A percentile compares a stretch with the other conserved stretches of the same genome.
Conservation (phyloP, 2,888 invertebrate genomes). For the Hyles lineata region DNA sequence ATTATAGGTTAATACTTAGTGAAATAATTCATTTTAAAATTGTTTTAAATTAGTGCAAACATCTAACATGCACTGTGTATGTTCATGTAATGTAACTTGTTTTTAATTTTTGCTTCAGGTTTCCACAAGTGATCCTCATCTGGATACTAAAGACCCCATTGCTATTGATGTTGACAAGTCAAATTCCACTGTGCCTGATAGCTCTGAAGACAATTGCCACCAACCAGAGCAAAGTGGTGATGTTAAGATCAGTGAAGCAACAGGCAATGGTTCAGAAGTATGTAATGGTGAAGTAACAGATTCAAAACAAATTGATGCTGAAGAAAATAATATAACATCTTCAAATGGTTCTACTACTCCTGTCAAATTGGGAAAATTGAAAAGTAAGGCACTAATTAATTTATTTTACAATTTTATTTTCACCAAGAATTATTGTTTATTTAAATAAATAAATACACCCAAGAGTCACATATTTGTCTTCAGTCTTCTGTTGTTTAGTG, state of each 20-base stretch:
- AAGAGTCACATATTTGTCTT: background rate
- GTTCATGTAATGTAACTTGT: background rate
- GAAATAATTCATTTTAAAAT: too few species aligned
- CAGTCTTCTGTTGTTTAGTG: too few species aligned
- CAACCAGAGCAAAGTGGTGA: constrained; percentile 76
- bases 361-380: constrained; percentile 65
- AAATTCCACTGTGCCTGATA: constrained; percentile 69
- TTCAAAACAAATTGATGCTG: constrained; percentile 70
- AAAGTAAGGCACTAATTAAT: constrained; percentile 54
- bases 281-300: constrained; percentile 80
- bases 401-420: background rate
- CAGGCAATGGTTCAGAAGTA: constrained; percentile 58
- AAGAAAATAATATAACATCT: constrained; percentile 77
- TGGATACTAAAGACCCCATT: constrained; percentile 52
- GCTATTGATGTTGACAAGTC: constrained; percentile 64
- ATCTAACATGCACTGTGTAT: too few species aligned
- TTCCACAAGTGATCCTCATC: constrained; percentile 74
- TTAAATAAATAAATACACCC: too few species aligned
- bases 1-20: too few species aligned
- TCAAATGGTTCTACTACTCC: constrained; percentile 82
- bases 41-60: too few species aligned
- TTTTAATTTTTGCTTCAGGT: constrained; percentile 55
- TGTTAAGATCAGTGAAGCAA: constrained; percentile 49
- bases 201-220: constrained; percentile 74
- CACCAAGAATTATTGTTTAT: too few species aligned